Percentiles rank a stretch among this genome's conserved stretches.
Conservation (phyloP, 2,888 invertebrate species). For the Slavum lentiscoides region DNA sequence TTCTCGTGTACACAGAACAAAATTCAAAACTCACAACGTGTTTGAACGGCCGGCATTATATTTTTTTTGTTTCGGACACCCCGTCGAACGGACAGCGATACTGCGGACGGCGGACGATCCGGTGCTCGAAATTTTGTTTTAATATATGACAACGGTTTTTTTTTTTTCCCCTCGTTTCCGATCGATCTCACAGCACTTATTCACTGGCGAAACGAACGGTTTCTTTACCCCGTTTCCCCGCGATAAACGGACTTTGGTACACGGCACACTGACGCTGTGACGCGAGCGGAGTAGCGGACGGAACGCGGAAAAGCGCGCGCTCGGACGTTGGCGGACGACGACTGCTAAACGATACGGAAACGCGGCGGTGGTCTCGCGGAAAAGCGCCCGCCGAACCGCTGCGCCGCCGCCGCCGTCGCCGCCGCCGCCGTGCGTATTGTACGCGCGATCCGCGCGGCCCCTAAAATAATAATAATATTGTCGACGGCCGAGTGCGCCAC, state of each 20-base stretch:
- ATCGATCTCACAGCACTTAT: too few species aligned
- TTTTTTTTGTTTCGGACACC: too few species aligned
- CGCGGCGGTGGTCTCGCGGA: conserved; percentile 15
- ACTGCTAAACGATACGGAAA: conserved; percentile 51
- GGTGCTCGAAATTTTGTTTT: too few species aligned
- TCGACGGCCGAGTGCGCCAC: too few species aligned
- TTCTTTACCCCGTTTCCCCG: too few species aligned
- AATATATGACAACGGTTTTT: too few species aligned
- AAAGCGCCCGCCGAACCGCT: conserved; percentile 24
- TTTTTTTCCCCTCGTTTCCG: too few species aligned
- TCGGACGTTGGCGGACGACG: conserved; percentile 21
- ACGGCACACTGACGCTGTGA: not conserved
- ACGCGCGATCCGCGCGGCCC: not conserved
- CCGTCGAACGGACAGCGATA: too few species aligned
- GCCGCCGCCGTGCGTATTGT: not conserved
- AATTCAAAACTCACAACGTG: too few species aligned
- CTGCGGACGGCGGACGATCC: not conserved
- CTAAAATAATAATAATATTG: not conserved
- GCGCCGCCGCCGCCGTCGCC: conserved; percentile 12
- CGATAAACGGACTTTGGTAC: not conserved
- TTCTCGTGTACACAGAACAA: too few species aligned
- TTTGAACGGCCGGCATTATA: too few species aligned
- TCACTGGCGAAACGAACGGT: too few species aligned
- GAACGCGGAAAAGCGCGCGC: conserved; percentile 38
- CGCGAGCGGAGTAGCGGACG: conserved; percentile 9